Evolutionary conservation across 2,888 invertebrate species (phyloP), one percentile per base, ranked within the genome.

Genomic region (Reticulitermes lucifugus): DNA sequence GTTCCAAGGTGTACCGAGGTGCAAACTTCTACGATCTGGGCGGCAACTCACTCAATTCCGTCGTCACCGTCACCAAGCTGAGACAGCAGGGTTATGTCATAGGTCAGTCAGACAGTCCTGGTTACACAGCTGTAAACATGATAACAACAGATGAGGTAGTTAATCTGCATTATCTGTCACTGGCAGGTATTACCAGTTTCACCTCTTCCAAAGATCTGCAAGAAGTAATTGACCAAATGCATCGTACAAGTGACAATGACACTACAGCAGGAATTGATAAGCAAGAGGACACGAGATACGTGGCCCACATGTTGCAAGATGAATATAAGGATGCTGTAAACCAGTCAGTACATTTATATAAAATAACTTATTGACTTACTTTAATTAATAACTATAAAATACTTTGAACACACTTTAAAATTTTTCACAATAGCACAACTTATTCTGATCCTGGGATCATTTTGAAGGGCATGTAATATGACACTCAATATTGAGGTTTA

Each of bases 31-130:
- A 96, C 89, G 95, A 96, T 88, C 92, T 97, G 71, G 97, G 97
- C 2, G 97, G 97, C 21, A 97, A 97, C 89, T 97, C 97, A 0
- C 92, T 97, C 35, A 97, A 97, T 90, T 96, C 97, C 0, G 95
- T 97, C 85, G 95, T 94, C 88, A 96, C 96, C 0, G 96, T 97
- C 10, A 95, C 96, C 0, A 93, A 94, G 89, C 90, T 98, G 81
- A 92, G 94, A 79, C 96, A 97, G 84, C 94, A 94, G 89, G 96
- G 96, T 21, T 97, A 95, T 89, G 93, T 93, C 88, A 96, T 97
- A 88, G 94, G 96, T 93, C 90, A 92, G 92, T 21, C 22, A 43
- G 0, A 25, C 10, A n/a, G 10, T 10, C 35, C 35, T 29, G 4
- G 25, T 9, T 35, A 14, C 25, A 35, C 12, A 25, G n/a, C 25